phyloP scores from a whole-genome alignment of 2,888 invertebrate genomes.

The Creontiades dilutus region DNA sequence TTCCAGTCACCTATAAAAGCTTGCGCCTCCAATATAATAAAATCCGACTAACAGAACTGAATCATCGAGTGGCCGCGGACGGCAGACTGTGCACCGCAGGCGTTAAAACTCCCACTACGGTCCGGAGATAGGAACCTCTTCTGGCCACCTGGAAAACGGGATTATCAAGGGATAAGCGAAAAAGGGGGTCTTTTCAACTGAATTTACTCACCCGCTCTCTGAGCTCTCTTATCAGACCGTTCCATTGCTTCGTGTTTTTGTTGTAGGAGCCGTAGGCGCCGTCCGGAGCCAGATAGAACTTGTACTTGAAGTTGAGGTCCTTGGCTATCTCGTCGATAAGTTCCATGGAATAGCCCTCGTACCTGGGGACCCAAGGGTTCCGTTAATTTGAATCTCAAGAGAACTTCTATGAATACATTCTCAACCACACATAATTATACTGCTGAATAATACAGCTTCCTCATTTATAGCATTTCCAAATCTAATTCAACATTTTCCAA shows the following conservation, averaged over 20 bases:
- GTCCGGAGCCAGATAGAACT: slow-evolving; percentile 86
- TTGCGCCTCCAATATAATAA: neutral
- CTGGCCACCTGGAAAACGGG: slow-evolving; percentile 18
- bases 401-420: neutral
- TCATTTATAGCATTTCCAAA: neutral
- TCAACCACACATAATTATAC: too few relatives aligned
- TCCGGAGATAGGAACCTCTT: neutral
- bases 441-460: too few relatives aligned
- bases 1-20: too few relatives aligned
- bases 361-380: slow-evolving; percentile 80
- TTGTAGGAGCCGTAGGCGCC: slow-evolving; percentile 85
- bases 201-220: slow-evolving; percentile 84
- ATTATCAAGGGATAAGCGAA: slow-evolving; percentile 26
- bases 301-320: slow-evolving; percentile 84
- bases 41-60: neutral
- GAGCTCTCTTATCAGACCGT: slow-evolving; percentile 88
- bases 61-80: neutral
- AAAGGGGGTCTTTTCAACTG: slow-evolving; percentile 37
- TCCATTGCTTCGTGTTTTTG: slow-evolving; percentile 87
- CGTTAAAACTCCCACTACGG: neutral
- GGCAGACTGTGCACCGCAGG: neutral
- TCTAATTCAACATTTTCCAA: too few relatives aligned
- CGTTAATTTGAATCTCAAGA: neutral
- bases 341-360: slow-evolving; percentile 94
- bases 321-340: slow-evolving; percentile 90